A percentile compares a stretch with the other conserved stretches of the same genome.
phyloP scores from a whole-genome alignment of 2,797 vertebrate genomes.

The Mus caroli region DNA sequence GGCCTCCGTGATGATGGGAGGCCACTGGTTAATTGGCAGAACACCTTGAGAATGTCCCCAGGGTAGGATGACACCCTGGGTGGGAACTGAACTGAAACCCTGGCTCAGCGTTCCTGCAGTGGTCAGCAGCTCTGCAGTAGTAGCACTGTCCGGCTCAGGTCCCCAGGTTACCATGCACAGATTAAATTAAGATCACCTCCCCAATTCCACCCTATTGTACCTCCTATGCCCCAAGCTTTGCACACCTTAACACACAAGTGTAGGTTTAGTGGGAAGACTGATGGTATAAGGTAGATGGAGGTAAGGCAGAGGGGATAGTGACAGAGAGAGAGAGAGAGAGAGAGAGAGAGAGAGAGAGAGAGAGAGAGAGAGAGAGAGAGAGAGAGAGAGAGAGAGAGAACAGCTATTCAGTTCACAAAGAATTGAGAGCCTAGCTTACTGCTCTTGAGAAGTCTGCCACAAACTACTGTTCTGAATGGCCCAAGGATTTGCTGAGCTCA shows the following conservation, averaged over 20 bases:
- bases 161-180: background rate
- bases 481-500: background rate
- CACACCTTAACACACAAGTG: background rate
- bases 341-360: too few species aligned
- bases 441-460: constrained; percentile 12
- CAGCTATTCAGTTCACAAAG: constrained; percentile 18
- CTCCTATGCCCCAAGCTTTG: background rate
- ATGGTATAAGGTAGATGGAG: too few species aligned
- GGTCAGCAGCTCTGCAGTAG: background rate
- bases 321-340: too few species aligned
- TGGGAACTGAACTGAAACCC: background rate
- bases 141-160: background rate
- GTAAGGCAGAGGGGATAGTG: background rate
- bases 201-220: background rate
- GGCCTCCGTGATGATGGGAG: background rate
- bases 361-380: too few species aligned
- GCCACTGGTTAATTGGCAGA: background rate
- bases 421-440: background rate
- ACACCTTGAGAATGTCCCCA: background rate
- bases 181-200: background rate
- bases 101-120: background rate
- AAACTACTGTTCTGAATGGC: constrained; percentile 5
- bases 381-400: background rate
- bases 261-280: background rate
- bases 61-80: background rate